These are phyloP conservation scores for Frankliniella fusca DNA, from an alignment of 2,888 invertebrate species.

Conservation along the genomic window DNA sequence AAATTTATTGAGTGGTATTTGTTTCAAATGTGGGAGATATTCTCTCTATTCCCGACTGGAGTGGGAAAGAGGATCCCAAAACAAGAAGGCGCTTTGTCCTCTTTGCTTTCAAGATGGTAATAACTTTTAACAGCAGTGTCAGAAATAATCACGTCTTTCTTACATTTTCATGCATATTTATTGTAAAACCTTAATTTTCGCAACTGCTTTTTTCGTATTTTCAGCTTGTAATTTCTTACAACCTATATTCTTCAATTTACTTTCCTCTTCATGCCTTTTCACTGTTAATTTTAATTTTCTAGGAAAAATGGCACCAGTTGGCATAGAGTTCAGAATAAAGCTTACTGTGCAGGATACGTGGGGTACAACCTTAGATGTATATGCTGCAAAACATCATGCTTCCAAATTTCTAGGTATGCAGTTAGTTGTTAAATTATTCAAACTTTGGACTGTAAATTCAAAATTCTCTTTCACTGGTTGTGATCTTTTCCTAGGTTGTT, in stretches of 20 bases:
- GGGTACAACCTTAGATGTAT: not conserved
- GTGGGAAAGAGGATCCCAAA: not conserved
- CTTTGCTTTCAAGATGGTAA: not conserved
- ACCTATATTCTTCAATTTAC: not conserved
- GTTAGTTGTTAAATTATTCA: not conserved
- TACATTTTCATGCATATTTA: not conserved
- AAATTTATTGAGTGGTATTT: not conserved
- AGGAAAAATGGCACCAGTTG: not conserved
- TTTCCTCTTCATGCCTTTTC: not conserved
- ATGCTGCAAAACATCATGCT: not conserved
- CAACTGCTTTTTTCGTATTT: too few species aligned
- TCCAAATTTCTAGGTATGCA: not conserved
- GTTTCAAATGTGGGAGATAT: not conserved
- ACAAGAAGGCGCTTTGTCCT: not conserved
- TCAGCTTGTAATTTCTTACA: too few species aligned
- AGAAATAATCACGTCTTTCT: not conserved
- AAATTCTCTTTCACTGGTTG: not conserved
- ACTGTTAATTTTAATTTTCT: not conserved
- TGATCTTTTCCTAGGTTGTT: not conserved
- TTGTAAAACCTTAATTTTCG: not conserved
- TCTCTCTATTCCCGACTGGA: not conserved
- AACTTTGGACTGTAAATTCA: not conserved
- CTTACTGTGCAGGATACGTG: not conserved
- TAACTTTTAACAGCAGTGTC: not conserved
- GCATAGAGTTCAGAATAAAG: not conserved